Conservation (phyloP, 2,888 invertebrate species). For the Leptopterna dolabrata region DNA sequence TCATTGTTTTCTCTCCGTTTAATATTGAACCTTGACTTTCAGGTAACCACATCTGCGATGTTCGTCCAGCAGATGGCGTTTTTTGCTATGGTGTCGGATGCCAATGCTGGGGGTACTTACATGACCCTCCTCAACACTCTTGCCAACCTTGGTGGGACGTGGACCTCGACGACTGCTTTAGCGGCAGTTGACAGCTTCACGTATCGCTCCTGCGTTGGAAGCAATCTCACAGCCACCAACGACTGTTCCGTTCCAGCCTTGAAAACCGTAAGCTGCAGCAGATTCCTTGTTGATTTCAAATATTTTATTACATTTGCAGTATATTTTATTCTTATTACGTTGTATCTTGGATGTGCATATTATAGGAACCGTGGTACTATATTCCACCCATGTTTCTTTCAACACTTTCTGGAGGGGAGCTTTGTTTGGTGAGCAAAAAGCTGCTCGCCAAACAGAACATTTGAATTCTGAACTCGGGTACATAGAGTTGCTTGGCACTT, state of each 20-base stretch:
- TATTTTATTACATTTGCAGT: too few species aligned
- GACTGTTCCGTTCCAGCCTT: constrained; percentile 54
- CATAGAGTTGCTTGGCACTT: too few species aligned
- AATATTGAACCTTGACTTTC: not conserved
- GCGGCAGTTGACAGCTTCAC: constrained; percentile 93
- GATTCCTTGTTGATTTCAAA: too few species aligned
- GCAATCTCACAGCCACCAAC: constrained; percentile 66
- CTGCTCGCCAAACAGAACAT: too few species aligned
- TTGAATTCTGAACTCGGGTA: too few species aligned
- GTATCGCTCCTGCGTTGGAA: constrained; percentile 77
- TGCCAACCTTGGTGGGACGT: constrained; percentile 96
- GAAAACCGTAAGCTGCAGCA: not conserved
- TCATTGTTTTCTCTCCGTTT: too few species aligned
- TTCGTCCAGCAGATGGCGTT: constrained; percentile 98
- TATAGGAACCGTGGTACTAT: too few species aligned
- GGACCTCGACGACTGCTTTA: constrained; percentile 92
- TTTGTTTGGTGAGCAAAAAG: too few species aligned
- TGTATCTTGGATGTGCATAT: too few species aligned
- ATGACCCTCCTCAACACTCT: constrained; percentile 98
- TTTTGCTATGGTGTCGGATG: constrained; percentile 96
- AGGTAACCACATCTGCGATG: constrained; percentile 75
- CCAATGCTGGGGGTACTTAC: constrained; percentile 96
- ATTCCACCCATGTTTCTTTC: too few species aligned
- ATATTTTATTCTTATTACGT: too few species aligned
- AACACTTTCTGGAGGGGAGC: too few species aligned